Evolutionary conservation across 2,888 invertebrate species (phyloP).

Genomic region (Nomada flava): DNA sequence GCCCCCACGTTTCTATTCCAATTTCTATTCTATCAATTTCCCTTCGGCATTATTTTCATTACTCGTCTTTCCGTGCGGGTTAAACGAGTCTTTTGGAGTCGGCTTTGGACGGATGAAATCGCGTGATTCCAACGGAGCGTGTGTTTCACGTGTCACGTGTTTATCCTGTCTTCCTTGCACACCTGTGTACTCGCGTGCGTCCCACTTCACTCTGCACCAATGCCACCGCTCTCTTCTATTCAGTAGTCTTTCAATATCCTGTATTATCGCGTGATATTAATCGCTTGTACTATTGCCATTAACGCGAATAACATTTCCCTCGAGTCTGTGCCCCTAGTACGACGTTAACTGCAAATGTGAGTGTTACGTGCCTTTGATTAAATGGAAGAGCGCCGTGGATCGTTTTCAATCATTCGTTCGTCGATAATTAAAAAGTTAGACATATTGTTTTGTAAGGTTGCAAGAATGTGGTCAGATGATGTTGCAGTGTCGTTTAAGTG

Average conservation of each 20-base stretch:
- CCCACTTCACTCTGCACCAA: constrained; percentile 32
- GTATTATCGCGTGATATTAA: constrained; percentile 29
- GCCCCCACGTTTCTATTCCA: constrained; percentile 20
- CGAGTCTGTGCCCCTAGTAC: neutral
- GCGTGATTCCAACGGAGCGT: constrained; percentile 41
- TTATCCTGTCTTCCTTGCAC: constrained; percentile 49
- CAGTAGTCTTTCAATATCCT: constrained; percentile 1
- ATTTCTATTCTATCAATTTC: constrained; percentile 15
- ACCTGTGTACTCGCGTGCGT: constrained; percentile 37
- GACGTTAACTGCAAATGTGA: neutral
- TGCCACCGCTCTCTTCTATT: constrained; percentile 8
- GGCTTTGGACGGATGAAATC: constrained; percentile 22
- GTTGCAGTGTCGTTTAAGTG: neutral
- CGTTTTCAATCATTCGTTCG: no score
- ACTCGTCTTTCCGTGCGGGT: neutral
- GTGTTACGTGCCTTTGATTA: no score
- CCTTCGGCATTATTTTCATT: neutral
- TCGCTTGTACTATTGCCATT: constrained; percentile 3
- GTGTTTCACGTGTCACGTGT: constrained; percentile 68
- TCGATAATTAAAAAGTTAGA: no score
- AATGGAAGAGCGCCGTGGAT: no score
- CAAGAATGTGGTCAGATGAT: no score
- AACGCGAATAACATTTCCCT: neutral
- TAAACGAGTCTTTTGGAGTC: neutral
- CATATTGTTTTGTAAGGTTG: no score